Evolutionary conservation across 2,797 vertebrate genomes (phyloP).

Genomic region (Varecia variegata): DNA sequence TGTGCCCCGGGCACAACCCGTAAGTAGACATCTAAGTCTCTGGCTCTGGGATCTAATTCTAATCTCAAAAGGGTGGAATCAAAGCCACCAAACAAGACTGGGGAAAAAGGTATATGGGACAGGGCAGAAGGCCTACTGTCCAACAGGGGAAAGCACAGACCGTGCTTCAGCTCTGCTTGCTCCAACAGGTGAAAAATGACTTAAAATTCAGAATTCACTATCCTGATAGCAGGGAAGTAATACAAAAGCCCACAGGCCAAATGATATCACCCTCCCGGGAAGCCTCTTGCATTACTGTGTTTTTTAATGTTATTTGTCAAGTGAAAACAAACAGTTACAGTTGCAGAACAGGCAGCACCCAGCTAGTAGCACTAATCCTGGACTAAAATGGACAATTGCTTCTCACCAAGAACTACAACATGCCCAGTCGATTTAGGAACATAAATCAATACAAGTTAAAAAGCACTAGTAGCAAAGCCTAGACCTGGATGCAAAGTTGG

Average conservation of each 20-base stretch:
- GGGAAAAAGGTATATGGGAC: too few relatives aligned
- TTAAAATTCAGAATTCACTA: background rate
- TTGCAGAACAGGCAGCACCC: background rate
- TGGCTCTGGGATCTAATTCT: background rate
- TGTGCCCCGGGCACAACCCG: background rate
- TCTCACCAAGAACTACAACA: background rate
- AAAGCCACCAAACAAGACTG: background rate
- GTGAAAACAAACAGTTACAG: background rate
- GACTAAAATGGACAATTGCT: background rate
- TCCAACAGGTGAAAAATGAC: background rate
- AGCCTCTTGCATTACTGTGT: fast-evolving
- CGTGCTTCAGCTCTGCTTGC: background rate
- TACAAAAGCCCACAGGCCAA: background rate
- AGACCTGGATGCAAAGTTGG: background rate
- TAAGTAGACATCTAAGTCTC: background rate
- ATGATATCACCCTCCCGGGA: background rate
- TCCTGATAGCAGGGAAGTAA: background rate
- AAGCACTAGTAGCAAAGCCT: constrained; percentile 55
- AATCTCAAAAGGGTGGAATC: background rate
- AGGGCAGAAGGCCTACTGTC: background rate
- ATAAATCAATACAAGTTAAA: constrained; percentile 46
- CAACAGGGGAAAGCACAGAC: background rate
- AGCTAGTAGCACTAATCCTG: background rate
- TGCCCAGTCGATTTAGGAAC: constrained; percentile 41
- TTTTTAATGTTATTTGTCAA: background rate